These are phyloP conservation scores for Tigriopus californicus DNA, from an alignment of 2,888 invertebrate species.

Conservation along the genomic window DNA sequence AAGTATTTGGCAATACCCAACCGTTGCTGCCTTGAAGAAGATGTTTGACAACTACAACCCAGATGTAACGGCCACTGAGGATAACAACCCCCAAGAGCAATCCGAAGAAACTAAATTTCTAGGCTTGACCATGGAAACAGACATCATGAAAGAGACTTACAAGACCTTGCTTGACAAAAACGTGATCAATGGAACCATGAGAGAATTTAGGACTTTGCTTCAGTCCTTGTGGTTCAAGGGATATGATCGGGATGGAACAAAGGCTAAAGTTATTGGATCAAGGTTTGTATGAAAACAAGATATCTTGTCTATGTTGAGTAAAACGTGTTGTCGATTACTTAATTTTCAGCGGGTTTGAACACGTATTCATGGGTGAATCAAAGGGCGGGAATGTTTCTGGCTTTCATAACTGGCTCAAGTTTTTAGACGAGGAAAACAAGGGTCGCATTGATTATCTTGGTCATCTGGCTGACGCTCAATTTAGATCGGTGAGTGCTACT, in stretches of 20 bases:
- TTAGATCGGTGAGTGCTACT: not conserved
- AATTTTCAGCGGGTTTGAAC: constrained; percentile 78
- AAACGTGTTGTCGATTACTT: not conserved
- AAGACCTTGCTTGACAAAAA: constrained; percentile 42
- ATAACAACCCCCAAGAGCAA: constrained; percentile 47
- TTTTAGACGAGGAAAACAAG: not conserved
- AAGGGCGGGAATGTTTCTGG: constrained; percentile 56
- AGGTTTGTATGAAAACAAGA: no score
- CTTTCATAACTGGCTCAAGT: constrained; percentile 69
- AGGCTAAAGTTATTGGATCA: not conserved
- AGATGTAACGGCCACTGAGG: constrained; percentile 49
- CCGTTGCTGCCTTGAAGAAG: not conserved
- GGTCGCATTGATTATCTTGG: not conserved
- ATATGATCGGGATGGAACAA: constrained; percentile 49
- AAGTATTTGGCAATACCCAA: not conserved
- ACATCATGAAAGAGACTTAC: constrained; percentile 51
- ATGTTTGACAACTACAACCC: constrained; percentile 70
- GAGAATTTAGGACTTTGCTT: constrained; percentile 24
- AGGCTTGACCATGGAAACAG: constrained; percentile 52
- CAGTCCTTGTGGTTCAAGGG: constrained; percentile 38
- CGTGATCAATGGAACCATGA: constrained; percentile 20
- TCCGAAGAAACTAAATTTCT: constrained; percentile 60
- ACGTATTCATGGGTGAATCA: constrained; percentile 70
- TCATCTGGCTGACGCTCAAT: not conserved
- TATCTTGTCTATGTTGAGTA: not conserved